Evolutionary conservation across 2,113 vertebrate genomes (phyloP), one percentile per base, ranked within the genome.

Genomic region (human): DNA sequence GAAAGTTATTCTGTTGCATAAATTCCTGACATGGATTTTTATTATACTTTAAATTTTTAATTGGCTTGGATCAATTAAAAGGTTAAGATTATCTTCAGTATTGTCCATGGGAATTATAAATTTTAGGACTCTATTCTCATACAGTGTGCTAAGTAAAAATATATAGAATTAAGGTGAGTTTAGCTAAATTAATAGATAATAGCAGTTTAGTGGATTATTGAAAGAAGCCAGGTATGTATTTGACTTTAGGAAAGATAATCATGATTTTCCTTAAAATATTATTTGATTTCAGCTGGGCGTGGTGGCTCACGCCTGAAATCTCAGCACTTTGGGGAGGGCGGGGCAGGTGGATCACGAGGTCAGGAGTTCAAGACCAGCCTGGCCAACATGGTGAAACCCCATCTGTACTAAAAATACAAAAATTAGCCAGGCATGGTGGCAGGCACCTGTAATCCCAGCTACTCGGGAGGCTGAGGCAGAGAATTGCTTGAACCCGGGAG

Each of bases 231-330:
- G 35, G 12, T 50, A 35, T 89, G 38, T 70, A 55, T 89, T 84
- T 84, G 85, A 68, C 78, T 89, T 93, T 75, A 79, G 48, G 48
- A 89, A 94, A 79, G 72, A 45, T 84, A 90, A 85, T 70, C 23
- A 40, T 45, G 35, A 73, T 43, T 66, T 93, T 55, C 13, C 20
- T 40, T 13, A 7, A 66, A 90, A 52, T 61, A 48, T 30, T 64
- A 64, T 73, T 55, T 55, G 52, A 55, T 55, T 55, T 55, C 6
- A 18, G 18, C 52, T 20, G 18, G 18, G 52, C 18, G 7, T 55
- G 52, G 5, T 55, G 52, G 18, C 52, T 55, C 52, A 55, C 6
- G 18, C 52, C 18, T 55, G 52, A 55, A 55, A 20, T 55, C 52
- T 18, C 18, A 55, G 52, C 52, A 55, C 52, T 55, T 55, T 55